Evolutionary conservation across 2,888 invertebrate species (phyloP), one percentile per base, ranked within the genome.

Genomic region (Aleiodes alternator): DNA sequence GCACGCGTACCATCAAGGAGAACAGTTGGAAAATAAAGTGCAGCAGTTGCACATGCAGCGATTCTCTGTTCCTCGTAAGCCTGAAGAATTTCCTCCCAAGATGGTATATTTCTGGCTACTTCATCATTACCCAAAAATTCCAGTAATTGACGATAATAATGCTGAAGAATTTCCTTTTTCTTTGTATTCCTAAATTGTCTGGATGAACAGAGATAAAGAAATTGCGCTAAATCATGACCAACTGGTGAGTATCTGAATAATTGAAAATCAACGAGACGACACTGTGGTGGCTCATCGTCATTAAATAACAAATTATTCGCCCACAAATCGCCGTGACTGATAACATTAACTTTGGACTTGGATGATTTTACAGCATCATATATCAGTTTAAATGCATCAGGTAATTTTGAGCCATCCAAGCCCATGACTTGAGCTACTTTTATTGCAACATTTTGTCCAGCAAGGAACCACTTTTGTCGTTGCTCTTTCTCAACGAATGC

Each of bases 191-290:
- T 88, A 73, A 91, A 90, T 69, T 87, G 86, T 1, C 89, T 87
- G 12, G 91, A 90, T 43, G 92, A 87, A 82, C 92, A 92, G 69
- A 93, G 90, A 82, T 91, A 91, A 1, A 94, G 86, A 31, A 92
- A 87, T 34, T 91, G 86, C 85, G 92, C 90, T 1, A 94, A 89
- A 81, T 95, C 95, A 61, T 93, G 91, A 23, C 93, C 92, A 0
- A 94, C 93, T 0, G 95, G 94, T 14, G 92, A 92, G 83, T 93
- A 94, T 34, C 93, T 90, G 0, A 92, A 89, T 69, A 94, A 90
- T 87, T 95, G 95, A 83, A 93, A 95, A 86, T 95, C 95, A 2
- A 95, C 92, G 9, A 95, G 85, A 48, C 93, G 84, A 80, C 94
- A 93, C 38, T 92, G 91, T 2, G 92, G 89, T 0, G 93, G 92